These are phyloP conservation scores for Hypotaenidia philippensis DNA, from an alignment of 2,797 vertebrate species.

Conservation along the genomic window DNA sequence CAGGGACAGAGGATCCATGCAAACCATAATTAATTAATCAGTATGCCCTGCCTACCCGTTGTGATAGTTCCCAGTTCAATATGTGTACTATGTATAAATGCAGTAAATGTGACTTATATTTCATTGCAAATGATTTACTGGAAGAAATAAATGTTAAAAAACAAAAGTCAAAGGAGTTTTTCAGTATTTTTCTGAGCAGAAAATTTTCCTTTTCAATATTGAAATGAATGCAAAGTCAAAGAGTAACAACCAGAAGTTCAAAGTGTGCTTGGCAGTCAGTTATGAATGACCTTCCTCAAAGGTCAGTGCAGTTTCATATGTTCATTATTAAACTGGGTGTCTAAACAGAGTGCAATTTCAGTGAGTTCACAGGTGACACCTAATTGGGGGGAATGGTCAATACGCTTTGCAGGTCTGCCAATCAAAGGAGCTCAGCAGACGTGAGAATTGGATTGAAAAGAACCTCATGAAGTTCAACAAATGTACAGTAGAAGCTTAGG, in stretches of 20 bases:
- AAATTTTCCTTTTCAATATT: not conserved
- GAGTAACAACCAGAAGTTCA: not conserved
- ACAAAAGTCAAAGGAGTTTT: not conserved
- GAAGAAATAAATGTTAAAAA: not conserved
- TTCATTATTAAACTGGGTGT: not conserved
- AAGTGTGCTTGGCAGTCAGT: not conserved
- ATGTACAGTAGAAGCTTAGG: not conserved
- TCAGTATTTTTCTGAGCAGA: not conserved
- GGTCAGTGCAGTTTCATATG: not conserved
- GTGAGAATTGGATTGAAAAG: not conserved
- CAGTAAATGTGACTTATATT: not conserved
- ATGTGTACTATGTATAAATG: not conserved
- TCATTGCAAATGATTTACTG: not conserved
- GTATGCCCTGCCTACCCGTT: not conserved
- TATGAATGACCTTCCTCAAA: not conserved
- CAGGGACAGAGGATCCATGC: accelerated
- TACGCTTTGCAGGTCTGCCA: not conserved
- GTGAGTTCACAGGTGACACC: not conserved
- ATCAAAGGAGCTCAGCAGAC: not conserved
- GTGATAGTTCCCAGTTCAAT: not conserved
- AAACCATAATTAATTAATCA: not conserved
- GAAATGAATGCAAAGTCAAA: not conserved
- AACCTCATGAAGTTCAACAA: not conserved
- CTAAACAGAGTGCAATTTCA: not conserved
- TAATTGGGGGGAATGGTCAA: not conserved